Base-by-base conservation (phyloP, 2,113 vertebrate species). In the Malaclemys terrapin region DNA sequence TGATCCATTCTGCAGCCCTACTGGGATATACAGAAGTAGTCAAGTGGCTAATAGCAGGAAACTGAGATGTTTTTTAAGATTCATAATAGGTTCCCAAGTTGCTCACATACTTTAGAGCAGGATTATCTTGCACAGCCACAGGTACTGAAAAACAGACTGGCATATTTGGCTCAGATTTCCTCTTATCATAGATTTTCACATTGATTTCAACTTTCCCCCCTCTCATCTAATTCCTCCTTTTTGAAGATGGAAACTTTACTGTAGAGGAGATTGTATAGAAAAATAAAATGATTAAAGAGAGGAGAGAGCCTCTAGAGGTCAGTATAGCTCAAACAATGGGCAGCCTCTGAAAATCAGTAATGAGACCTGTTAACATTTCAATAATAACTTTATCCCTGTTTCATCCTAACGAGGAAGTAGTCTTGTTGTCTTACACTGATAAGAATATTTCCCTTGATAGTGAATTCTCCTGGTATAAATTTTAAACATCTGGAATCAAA, bases 271-370 rank as follows among this genome's bases (percentile, higher is more conserved):
- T 53, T 62, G 54, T 75, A 72, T 1, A 19, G 76, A 14, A 3
- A 5, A 3, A 35, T 83, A 59, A 50, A 54, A 86, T 52, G 13
- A 56, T 69, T n/a, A 85, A 79, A 76, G 27, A 3, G 19, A 38
- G 25, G 27, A 3, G 22, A n/a, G 29, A n/a, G 20, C 96, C 97
- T 86, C 94, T 95, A 97, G 97, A 94, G 97, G 97, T 96, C 98
- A 96, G 90, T 97, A 96, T 56, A 72, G 94, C 20, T 16, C 86
- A 62, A 96, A 72, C 50, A 75, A 97, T 88, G 91, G 6, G 22
- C 27, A 3, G 1, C 1, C 27, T 45, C 1, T 12, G 7, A 8
- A 42, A 16, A 4, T 29, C 9, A n/a, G 27, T 13, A 27, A 80
- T 1, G 12, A 31, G 13, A 45, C 53, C 38, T 12, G 3, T 31